A percentile compares a stretch with the other conserved stretches of the same genome.
These are phyloP conservation scores for Nibea albiflora DNA, from an alignment of 2,113 vertebrate genomes.

Conservation along the genomic window DNA sequence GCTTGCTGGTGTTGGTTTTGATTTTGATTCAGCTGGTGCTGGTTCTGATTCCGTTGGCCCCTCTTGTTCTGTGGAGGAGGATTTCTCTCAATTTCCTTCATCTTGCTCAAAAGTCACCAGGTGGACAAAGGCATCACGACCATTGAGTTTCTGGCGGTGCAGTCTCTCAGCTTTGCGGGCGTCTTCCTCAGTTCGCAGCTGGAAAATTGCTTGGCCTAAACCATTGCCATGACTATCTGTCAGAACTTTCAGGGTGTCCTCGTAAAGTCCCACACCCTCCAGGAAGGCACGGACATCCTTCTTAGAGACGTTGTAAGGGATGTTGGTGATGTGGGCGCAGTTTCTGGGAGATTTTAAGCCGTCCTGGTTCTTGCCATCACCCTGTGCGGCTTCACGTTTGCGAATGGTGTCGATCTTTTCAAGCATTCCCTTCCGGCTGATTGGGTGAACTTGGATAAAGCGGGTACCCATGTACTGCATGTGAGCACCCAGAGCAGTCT, in stretches of 20 bases:
- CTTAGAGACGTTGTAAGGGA: constrained; percentile 96
- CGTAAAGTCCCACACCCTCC: constrained; percentile 93
- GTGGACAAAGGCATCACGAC: constrained; percentile 95
- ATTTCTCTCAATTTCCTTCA: constrained; percentile 96
- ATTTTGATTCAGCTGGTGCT: constrained; percentile 70
- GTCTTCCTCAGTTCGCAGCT: constrained; percentile 95
- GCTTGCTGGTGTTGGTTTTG: constrained; percentile 71
- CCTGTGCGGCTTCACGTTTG: constrained; percentile 88
- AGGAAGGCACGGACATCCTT: constrained; percentile 95
- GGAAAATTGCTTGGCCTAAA: constrained; percentile 95
- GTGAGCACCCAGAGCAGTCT: constrained; percentile 93
- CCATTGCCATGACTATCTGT: constrained; percentile 94
- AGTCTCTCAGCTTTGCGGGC: constrained; percentile 94
- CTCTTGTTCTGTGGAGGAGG: constrained; percentile 94
- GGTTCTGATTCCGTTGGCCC: constrained; percentile 86
- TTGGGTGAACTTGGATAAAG: constrained; percentile 98
- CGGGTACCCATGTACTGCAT: constrained; percentile 99
- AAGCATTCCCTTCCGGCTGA: constrained; percentile 96
- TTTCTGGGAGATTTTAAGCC: constrained; percentile 85
- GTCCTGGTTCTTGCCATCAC: constrained; percentile 90
- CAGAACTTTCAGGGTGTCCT: constrained; percentile 93
- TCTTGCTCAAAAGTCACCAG: constrained; percentile 94
- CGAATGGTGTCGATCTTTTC: constrained; percentile 96
- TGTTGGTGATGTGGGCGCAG: constrained; percentile 96
- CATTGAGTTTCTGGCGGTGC: constrained; percentile 97